Evolutionary conservation across 2,113 vertebrate species (phyloP).

Genomic region (Gobio gobio): DNA sequence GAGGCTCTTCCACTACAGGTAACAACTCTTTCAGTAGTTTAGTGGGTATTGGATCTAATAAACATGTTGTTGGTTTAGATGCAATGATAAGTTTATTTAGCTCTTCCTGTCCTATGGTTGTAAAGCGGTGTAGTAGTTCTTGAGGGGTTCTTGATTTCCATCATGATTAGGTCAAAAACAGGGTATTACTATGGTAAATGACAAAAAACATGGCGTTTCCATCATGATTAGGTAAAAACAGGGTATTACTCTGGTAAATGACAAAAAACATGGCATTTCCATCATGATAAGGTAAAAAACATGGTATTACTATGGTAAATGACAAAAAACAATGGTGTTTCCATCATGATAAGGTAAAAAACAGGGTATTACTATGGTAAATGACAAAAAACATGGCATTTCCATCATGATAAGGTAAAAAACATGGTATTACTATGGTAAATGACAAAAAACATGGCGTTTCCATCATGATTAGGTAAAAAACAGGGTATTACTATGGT

Average conservation of each 20-base stretch:
- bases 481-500: not conserved
- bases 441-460: not conserved
- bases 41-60: too few relatives aligned
- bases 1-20: too few relatives aligned
- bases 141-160: too few relatives aligned
- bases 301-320: not conserved
- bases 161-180: not conserved
- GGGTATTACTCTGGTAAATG: not conserved
- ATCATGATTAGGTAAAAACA: not conserved
- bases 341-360: not conserved
- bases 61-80: too few relatives aligned
- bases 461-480: not conserved
- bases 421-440: too few relatives aligned
- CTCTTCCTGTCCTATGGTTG: too few relatives aligned
- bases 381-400: not conserved
- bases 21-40: too few relatives aligned
- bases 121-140: too few relatives aligned
- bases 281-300: not conserved
- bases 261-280: not conserved
- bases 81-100: too few relatives aligned
- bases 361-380: too few relatives aligned
- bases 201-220: not conserved
- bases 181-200: not conserved
- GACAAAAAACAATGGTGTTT: not conserved
- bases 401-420: too few relatives aligned